Conservation (phyloP, 2,113 vertebrate genomes). For the Takifugu flavidus region DNA sequence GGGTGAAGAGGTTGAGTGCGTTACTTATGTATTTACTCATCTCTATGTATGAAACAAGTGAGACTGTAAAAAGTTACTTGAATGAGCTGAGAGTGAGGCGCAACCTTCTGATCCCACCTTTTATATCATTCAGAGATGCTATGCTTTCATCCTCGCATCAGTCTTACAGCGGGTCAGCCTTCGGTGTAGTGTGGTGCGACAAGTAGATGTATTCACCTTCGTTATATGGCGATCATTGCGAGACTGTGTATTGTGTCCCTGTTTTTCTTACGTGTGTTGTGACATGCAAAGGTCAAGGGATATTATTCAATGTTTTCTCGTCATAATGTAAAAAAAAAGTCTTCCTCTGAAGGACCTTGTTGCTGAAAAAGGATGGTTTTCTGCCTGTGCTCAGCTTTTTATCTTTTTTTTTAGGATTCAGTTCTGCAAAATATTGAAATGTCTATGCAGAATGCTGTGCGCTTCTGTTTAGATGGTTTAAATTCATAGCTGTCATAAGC, state of each 20-base stretch:
- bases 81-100: conserved; percentile 10
- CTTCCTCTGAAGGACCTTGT: not conserved
- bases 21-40: conserved; percentile 13
- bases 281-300: conserved; percentile 10
- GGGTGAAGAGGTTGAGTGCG: conserved; percentile 49
- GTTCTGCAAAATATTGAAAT: not conserved
- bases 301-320: conserved; percentile 24
- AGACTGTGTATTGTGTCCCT: conserved; percentile 1
- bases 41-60: not conserved
- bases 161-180: too few species aligned
- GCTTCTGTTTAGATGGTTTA: not conserved
- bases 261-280: conserved; percentile 15
- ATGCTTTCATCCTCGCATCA: conserved; percentile 1
- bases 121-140: conserved; percentile 4
- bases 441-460: not conserved
- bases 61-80: conserved; percentile 19
- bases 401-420: conserved; percentile 6
- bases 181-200: too few species aligned
- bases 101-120: conserved; percentile 14
- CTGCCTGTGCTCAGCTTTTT: conserved; percentile 10
- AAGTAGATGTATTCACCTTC: too few species aligned
- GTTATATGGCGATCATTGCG: too few species aligned
- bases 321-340: conserved; percentile 7
- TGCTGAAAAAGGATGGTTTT: conserved; percentile 1
- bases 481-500: not conserved